A percentile compares a stretch with the other conserved stretches of the same genome.
Conservation (phyloP, 2,888 invertebrate species). For the Drosophila vallismaia region DNA sequence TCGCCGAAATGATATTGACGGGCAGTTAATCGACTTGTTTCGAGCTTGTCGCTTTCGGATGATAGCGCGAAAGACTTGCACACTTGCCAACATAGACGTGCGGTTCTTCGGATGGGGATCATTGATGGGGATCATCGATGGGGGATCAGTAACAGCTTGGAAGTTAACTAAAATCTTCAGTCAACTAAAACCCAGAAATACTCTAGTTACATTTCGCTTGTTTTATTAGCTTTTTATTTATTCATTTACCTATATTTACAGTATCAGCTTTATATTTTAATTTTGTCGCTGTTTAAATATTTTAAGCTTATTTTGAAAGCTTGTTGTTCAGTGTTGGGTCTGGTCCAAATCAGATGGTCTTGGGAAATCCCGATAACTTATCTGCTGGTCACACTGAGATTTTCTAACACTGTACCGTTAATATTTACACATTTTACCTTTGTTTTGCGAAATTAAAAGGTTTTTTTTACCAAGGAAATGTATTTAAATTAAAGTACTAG, state of each 20-base stretch:
- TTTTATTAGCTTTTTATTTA: too few species aligned
- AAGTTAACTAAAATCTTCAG: too few species aligned
- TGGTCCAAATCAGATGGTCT: background rate
- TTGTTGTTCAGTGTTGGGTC: background rate
- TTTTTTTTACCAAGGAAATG: background rate
- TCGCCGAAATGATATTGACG: slow-evolving; percentile 20
- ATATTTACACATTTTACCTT: slow-evolving; percentile 6
- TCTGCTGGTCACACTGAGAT: background rate
- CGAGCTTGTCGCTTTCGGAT: slow-evolving; percentile 5
- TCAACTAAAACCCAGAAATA: background rate
- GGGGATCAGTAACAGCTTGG: background rate
- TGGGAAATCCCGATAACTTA: background rate
- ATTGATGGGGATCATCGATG: background rate
- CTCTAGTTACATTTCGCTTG: background rate
- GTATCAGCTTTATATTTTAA: background rate
- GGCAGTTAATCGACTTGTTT: slow-evolving; percentile 1
- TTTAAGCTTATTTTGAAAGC: slow-evolving; percentile 1
- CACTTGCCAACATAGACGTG: slow-evolving; percentile 12
- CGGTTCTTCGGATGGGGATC: too few species aligned
- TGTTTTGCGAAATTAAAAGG: background rate
- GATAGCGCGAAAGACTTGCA: slow-evolving; percentile 9
- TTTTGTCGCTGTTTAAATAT: background rate
- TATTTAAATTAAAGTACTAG: background rate
- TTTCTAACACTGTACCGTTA: background rate
- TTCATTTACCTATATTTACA: too few species aligned